Evolutionary conservation across 2,113 vertebrate species (phyloP).

Genomic region (Ptilorrhoa leucosticta): DNA sequence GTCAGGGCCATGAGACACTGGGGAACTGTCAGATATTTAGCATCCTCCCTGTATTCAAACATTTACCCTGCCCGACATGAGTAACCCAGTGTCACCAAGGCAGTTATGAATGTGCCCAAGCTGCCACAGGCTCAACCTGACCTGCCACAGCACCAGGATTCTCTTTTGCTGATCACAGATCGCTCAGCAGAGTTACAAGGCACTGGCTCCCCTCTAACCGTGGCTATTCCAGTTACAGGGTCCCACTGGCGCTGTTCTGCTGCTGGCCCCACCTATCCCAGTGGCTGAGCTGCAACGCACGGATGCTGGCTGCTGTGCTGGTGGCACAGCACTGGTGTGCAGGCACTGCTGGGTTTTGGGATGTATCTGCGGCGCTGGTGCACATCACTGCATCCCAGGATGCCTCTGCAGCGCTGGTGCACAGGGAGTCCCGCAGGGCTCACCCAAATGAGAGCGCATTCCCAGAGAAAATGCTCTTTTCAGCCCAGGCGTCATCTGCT

Average conservation of each 20-base stretch:
- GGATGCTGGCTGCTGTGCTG: not conserved
- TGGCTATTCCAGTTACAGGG: not conserved
- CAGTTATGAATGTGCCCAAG: not conserved
- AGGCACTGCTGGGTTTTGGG: not conserved
- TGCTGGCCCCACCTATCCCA: rapidly evolving
- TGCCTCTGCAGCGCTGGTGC: not conserved
- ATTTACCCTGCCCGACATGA: not conserved
- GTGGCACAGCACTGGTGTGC: not conserved
- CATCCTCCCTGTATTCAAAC: not conserved
- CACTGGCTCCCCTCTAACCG: not conserved
- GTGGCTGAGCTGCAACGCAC: not conserved
- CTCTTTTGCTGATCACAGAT: not conserved
- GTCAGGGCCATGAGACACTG: not conserved
- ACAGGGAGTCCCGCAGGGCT: not conserved
- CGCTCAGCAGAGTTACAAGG: not conserved
- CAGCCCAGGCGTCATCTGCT: not conserved
- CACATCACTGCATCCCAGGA: not conserved
- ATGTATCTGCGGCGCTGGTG: not conserved
- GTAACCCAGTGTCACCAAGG: not conserved
- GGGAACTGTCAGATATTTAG: not conserved
- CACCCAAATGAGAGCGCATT: not conserved
- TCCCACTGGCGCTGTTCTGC: not conserved
- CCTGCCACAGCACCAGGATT: rapidly evolving
- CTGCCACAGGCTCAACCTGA: not conserved
- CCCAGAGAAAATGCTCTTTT: not conserved